Conservation (phyloP, 2,888 invertebrate genomes). For the Anticlea derivata region DNA sequence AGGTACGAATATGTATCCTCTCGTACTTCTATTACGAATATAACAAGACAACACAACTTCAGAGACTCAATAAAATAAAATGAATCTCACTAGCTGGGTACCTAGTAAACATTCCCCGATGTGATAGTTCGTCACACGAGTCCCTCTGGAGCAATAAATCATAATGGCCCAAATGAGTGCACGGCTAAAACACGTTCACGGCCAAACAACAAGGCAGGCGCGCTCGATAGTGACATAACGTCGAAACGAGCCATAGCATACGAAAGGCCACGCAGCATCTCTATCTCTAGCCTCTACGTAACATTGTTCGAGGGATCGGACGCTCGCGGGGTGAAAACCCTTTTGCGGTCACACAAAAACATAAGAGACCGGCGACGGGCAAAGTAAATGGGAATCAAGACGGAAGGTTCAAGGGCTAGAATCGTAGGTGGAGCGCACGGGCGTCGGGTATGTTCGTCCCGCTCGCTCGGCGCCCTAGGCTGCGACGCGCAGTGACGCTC, state of each 20-base stretch:
- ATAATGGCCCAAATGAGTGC: slow-evolving; percentile 56
- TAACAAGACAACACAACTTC: neutral
- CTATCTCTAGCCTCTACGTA: slow-evolving; percentile 77
- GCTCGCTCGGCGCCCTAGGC: slow-evolving; percentile 78
- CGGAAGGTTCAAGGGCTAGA: slow-evolving; percentile 77
- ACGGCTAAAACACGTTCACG: slow-evolving; percentile 69
- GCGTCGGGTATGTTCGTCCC: slow-evolving; percentile 70
- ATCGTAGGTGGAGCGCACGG: slow-evolving; percentile 63
- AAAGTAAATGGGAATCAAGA: slow-evolving; percentile 74
- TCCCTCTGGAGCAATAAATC: slow-evolving; percentile 49
- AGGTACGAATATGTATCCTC: too few species aligned
- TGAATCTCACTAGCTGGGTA: neutral
- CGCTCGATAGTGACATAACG: slow-evolving; percentile 80
- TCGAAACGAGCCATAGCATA: slow-evolving; percentile 69
- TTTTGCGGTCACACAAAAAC: slow-evolving; percentile 70
- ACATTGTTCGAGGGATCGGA: slow-evolving; percentile 60
- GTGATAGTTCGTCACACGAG: slow-evolving; percentile 43
- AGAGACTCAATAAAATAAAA: slow-evolving; percentile 20
- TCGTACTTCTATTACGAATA: too few species aligned
- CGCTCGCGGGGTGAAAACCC: slow-evolving; percentile 77
- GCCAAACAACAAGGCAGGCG: slow-evolving; percentile 70
- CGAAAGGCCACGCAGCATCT: slow-evolving; percentile 76
- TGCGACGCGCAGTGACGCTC: slow-evolving; percentile 78
- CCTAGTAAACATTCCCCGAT: slow-evolving; percentile 25
- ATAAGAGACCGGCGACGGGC: slow-evolving; percentile 62